These are phyloP conservation scores for Numenius phaeopus DNA, from an alignment of 2,797 vertebrate species.

Conservation along the genomic window DNA sequence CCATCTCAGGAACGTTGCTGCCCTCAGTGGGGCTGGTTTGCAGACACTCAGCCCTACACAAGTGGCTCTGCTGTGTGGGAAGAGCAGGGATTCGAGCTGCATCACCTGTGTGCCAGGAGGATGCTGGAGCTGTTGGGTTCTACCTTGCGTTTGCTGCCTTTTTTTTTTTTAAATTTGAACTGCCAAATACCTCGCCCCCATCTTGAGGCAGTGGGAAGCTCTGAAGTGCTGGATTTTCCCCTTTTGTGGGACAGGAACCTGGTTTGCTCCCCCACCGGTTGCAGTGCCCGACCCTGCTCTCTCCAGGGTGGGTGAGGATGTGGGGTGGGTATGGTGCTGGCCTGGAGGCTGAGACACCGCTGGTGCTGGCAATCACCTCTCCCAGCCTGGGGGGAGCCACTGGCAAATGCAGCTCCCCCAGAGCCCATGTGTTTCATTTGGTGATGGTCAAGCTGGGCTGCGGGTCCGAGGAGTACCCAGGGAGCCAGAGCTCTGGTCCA, in stretches of 20 bases:
- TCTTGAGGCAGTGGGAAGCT: not conserved
- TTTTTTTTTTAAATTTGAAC: not conserved
- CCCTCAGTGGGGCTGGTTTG: not conserved
- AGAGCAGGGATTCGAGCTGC: not conserved
- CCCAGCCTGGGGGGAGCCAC: not conserved
- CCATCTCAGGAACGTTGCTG: not conserved
- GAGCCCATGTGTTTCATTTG: rapidly evolving
- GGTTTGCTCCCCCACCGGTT: rapidly evolving
- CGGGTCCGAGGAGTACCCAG: rapidly evolving
- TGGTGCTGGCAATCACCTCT: not conserved
- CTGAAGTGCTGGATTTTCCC: not conserved
- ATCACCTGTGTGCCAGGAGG: not conserved
- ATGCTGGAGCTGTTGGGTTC: not conserved
- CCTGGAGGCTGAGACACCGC: not conserved
- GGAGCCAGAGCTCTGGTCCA: not conserved
- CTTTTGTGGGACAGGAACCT: not conserved
- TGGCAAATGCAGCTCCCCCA: rapidly evolving
- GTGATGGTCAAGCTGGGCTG: not conserved
- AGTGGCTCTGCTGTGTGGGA: not conserved
- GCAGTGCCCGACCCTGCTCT: rapidly evolving
- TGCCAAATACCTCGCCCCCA: not conserved
- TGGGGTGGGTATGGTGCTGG: not conserved
- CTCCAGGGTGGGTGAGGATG: not conserved
- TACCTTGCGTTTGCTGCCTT: not conserved
- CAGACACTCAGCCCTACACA: not conserved